These are phyloP conservation scores for Neelides sp. DNA, from an alignment of 1,140 invertebrate genomes.

Conservation along the genomic window DNA sequence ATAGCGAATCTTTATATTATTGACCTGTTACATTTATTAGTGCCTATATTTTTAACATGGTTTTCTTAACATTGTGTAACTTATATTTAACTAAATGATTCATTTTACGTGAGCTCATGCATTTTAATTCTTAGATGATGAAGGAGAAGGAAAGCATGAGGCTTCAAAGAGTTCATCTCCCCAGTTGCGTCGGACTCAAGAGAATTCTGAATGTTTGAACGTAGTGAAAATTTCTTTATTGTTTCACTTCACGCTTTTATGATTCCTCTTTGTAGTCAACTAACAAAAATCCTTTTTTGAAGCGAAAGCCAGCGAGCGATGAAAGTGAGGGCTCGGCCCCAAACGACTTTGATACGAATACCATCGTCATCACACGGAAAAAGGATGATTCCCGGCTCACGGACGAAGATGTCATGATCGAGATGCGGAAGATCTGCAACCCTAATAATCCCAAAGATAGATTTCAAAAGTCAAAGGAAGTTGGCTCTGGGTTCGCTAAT, in stretches of 20 bases:
- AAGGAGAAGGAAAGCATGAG: no score
- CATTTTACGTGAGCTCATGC: no score
- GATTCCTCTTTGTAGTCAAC: neutral
- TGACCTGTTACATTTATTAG: no score
- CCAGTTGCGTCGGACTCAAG: neutral
- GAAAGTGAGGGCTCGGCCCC: conserved; percentile 34
- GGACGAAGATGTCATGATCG: conserved; percentile 74
- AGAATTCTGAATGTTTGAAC: neutral
- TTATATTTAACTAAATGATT: no score
- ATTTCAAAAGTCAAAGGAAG: conserved; percentile 69
- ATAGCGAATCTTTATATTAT: no score
- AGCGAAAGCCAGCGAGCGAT: conserved; percentile 14
- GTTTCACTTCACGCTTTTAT: neutral
- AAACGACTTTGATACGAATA: conserved; percentile 36
- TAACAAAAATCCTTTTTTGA: neutral
- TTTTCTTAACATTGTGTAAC: no score
- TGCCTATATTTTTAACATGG: no score
- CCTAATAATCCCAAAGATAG: conserved; percentile 59
- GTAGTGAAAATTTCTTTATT: no score
- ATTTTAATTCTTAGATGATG: no score
- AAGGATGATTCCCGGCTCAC: conserved; percentile 48
- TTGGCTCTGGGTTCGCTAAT: conserved; percentile 56
- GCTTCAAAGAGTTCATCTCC: neutral
- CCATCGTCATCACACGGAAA: conserved; percentile 36
- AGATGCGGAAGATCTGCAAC: conserved; percentile 65